Evolutionary conservation across 1,140 invertebrate genomes (phyloP), one percentile per base, ranked within the genome.

Genomic region (Bombus ignitus): DNA sequence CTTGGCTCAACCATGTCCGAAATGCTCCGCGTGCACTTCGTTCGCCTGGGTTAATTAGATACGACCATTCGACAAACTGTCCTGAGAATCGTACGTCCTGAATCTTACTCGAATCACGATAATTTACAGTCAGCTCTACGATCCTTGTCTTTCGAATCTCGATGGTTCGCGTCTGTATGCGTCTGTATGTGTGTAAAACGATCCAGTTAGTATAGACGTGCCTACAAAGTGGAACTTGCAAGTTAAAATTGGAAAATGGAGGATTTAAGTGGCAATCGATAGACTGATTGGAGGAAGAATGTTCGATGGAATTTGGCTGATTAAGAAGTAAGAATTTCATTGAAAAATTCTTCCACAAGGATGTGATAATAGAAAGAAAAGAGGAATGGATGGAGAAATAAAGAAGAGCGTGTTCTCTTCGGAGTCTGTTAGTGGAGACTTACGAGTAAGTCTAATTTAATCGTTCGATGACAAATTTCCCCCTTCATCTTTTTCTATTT

Each of bases 11-110:
- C 73, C 59, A 22, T 57, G 82, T 35, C 66, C 66, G 53, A 84
- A 84, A 79, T 68, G 66, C 25, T 39, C 39, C 68, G 79, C 79
- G 44, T 72, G 57, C n/a, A 37, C 75, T 22, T 25, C 13, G 13
- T 28, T 47, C 32, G 37, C 10, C 9, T 1, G 76, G 82, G 82
- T 84, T 84, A 71, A 84, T 84, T 79, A 71, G 75, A 84, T 37
- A 70, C 82, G 47, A 84, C 35, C 66, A 47, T 37, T 22, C 53
- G 74, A 68, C 47, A 35, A 77, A 83, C 32, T n/a, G 82, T 78
- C 35, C 65, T 28, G 13, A 12, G 65, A 18, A 22, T 35, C 22
- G 8, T 59, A 28, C 71, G 47, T 35, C 25, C 12, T 28, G 28
- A 47, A 28, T 39, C 74, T 42, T 28, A 2, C 37, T 9, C 32